Conservation (phyloP, 2,113 vertebrate genomes). For the Thoracochromis brauschi region DNA sequence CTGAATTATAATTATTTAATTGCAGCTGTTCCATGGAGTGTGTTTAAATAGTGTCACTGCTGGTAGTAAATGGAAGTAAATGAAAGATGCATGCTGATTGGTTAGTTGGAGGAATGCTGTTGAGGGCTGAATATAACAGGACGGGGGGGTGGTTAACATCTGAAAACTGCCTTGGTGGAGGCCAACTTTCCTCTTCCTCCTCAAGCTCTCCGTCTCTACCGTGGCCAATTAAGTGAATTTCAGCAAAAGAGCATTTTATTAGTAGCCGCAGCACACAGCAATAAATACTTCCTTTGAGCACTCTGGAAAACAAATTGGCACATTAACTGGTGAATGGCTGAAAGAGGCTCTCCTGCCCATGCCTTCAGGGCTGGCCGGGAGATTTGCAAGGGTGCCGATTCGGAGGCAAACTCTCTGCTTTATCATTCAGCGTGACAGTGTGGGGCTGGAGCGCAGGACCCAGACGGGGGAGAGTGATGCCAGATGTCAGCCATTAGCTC, state of each 20-base stretch:
- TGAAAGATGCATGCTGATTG: background rate
- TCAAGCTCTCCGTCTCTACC: conserved; percentile 74
- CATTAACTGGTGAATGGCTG: conserved; percentile 77
- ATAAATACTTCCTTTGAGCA: conserved; percentile 85
- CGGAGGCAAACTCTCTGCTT: conserved; percentile 79
- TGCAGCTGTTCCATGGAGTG: background rate
- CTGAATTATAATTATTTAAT: background rate
- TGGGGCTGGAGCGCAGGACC: conserved; percentile 55
- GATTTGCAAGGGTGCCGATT: conserved; percentile 79
- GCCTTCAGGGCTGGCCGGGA: conserved; percentile 75
- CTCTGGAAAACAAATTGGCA: conserved; percentile 78
- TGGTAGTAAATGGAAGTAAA: background rate
- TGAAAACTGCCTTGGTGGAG: conserved; percentile 64
- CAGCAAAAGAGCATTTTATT: conserved; percentile 92
- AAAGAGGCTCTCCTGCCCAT: conserved; percentile 61
- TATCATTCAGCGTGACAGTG: conserved; percentile 75
- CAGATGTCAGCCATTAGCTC: conserved; percentile 68
- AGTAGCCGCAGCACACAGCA: conserved; percentile 75
- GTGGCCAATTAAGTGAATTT: conserved; percentile 95
- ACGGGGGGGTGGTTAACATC: conserved; percentile 59
- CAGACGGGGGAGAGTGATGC: conserved; percentile 53
- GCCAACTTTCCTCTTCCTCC: conserved; percentile 41
- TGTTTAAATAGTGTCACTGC: background rate
- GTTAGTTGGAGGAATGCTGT: background rate
- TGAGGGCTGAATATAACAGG: conserved; percentile 15